A percentile compares a stretch with the other conserved stretches of the same genome.
phyloP scores from a whole-genome alignment of 37 sponge, comb jelly and placozoan genomes.

The Agelas oroides region DNA sequence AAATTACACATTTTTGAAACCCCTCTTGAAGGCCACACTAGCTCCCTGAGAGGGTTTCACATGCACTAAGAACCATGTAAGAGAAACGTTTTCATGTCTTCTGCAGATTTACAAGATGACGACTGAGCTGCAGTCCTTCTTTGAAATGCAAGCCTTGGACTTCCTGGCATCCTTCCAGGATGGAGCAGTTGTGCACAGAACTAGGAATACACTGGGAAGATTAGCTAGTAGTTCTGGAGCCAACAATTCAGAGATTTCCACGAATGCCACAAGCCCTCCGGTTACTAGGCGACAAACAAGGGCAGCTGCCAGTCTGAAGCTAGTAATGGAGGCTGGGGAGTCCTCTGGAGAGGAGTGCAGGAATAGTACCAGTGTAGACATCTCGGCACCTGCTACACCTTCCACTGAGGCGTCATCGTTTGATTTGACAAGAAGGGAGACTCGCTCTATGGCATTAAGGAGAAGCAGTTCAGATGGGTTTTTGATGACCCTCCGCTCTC shows the following conservation, averaged over 20 bases:
- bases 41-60: no score
- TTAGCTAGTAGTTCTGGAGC: not conserved
- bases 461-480: not conserved
- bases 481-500: slow-evolving; percentile 23
- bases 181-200: not conserved
- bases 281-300: not conserved
- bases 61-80: no score
- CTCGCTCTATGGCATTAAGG: slow-evolving; percentile 11
- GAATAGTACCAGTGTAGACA: not conserved
- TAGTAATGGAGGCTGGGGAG: not conserved
- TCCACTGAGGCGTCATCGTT: not conserved
- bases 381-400: not conserved
- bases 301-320: not conserved
- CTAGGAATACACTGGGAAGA: slow-evolving; percentile 14
- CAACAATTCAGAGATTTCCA: not conserved
- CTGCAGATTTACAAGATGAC: slow-evolving; percentile 73
- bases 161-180: slow-evolving; percentile 33
- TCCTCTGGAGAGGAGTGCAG: not conserved
- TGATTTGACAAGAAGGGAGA: slow-evolving; percentile 1
- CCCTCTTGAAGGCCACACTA: no score
- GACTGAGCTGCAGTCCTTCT: slow-evolving; percentile 27
- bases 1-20: no score
- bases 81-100: no score
- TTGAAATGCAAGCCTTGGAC: slow-evolving; percentile 15
- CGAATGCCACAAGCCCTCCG: not conserved